Conservation (phyloP, 92 coral and sea anemone species). For the Epizoanthus rinbou region DNA sequence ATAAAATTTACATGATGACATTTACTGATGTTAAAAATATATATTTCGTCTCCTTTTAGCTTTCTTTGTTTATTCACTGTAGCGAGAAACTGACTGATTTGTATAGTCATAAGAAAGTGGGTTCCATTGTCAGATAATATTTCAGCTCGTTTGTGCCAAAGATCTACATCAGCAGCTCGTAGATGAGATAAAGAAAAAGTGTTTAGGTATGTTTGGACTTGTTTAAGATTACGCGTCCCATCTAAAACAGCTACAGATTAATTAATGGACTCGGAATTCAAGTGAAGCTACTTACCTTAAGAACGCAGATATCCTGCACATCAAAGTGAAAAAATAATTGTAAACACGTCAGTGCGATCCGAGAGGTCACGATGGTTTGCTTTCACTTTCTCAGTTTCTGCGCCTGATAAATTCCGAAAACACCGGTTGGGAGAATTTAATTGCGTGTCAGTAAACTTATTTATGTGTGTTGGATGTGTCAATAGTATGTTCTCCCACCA, state of each 20-base stretch:
- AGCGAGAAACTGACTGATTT: no score
- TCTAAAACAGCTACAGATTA: background rate
- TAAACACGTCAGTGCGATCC: conserved; percentile 20
- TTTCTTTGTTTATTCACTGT: no score
- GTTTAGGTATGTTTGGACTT: background rate
- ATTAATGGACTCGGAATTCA: background rate
- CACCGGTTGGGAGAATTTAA: background rate
- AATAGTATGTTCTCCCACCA: background rate
- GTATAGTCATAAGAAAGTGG: no score
- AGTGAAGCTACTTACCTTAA: background rate
- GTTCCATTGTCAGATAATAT: no score
- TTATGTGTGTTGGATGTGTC: background rate
- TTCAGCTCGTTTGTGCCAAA: no score
- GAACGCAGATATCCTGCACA: background rate
- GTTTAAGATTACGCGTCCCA: background rate
- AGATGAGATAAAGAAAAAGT: no score
- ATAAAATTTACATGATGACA: no score
- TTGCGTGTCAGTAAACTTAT: background rate
- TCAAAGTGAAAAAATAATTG: background rate
- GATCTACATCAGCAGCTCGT: no score
- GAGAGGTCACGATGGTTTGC: conserved; percentile 10
- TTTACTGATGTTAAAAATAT: no score
- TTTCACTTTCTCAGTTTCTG: background rate
- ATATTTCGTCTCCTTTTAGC: no score
- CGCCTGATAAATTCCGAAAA: background rate